Evolutionary conservation across 2,797 vertebrate species (phyloP).

Genomic region (Periophthalmus magnuspinnatus): DNA sequence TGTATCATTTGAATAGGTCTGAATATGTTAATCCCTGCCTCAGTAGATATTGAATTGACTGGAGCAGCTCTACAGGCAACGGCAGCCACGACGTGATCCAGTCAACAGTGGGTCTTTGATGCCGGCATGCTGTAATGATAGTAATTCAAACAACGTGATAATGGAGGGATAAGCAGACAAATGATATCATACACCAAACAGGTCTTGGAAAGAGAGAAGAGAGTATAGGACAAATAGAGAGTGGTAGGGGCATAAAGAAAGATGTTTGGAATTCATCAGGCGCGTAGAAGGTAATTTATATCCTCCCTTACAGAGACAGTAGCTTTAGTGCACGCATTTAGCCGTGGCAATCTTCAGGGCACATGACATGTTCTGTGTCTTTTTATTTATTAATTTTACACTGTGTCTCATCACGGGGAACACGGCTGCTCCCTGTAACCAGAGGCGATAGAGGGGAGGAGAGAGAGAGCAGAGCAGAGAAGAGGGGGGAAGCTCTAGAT

Average conservation of each 20-base stretch:
- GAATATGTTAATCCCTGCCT: constrained; percentile 75
- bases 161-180: constrained; percentile 71
- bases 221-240: constrained; percentile 50
- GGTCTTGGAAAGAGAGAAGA: constrained; percentile 61
- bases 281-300: constrained; percentile 68
- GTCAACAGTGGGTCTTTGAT: constrained; percentile 66
- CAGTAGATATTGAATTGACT: constrained; percentile 64
- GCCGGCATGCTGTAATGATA: constrained; percentile 72
- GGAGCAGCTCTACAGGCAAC: constrained; percentile 66
- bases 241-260: constrained; percentile 43
- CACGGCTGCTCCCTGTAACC: constrained; percentile 73
- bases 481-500: constrained; percentile 56
- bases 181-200: constrained; percentile 70
- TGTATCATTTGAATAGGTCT: constrained; percentile 67
- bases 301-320: constrained; percentile 62
- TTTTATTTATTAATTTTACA: constrained; percentile 80
- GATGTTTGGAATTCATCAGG: constrained; percentile 68
- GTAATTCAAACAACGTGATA: constrained; percentile 77
- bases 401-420: constrained; percentile 71
- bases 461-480: constrained; percentile 27
- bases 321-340: constrained; percentile 68
- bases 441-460: constrained; percentile 68
- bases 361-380: constrained; percentile 71
- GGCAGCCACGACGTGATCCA: constrained; percentile 46
- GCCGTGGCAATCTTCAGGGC: constrained; percentile 75